phyloP scores from a whole-genome alignment of 2,888 invertebrate genomes.

The Eupithecia tripunctaria region DNA sequence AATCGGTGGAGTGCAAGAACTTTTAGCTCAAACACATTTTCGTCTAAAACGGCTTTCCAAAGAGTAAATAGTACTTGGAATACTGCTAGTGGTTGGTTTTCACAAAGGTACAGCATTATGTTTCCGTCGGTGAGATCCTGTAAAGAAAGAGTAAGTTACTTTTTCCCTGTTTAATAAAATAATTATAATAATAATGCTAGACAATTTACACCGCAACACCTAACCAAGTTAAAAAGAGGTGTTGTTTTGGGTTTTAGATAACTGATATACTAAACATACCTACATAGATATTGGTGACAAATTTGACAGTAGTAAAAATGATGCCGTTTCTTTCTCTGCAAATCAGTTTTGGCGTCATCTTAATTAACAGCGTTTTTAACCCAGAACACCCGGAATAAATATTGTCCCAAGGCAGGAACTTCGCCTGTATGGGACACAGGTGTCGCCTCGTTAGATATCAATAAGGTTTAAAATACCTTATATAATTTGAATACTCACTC shows the following conservation, averaged over 20 bases:
- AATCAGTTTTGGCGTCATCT: too few relatives aligned
- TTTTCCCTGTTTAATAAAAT: neutral
- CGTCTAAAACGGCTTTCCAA: slow-evolving; percentile 75
- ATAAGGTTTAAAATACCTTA: neutral
- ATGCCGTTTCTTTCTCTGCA: too few relatives aligned
- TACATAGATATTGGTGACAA: neutral
- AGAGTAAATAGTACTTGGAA: slow-evolving; percentile 82
- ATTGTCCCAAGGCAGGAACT: too few relatives aligned
- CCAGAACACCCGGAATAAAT: neutral
- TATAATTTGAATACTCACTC: slow-evolving; percentile 58
- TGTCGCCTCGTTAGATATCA: neutral
- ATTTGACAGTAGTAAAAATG: too few relatives aligned
- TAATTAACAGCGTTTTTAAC: too few relatives aligned
- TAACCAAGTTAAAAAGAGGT: neutral
- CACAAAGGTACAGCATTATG: slow-evolving; percentile 70
- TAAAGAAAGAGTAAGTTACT: slow-evolving; percentile 21
- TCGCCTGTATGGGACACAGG: neutral
- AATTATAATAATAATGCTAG: neutral
- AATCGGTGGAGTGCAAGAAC: slow-evolving; percentile 84
- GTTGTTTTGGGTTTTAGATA: neutral
- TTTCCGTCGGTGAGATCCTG: slow-evolving; percentile 68
- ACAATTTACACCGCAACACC: neutral
- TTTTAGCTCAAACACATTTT: slow-evolving; percentile 79
- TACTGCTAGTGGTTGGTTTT: slow-evolving; percentile 76
- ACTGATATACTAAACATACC: neutral